Conservation (phyloP, 2,888 invertebrate genomes). For the Hipparchia sbordonii region DNA sequence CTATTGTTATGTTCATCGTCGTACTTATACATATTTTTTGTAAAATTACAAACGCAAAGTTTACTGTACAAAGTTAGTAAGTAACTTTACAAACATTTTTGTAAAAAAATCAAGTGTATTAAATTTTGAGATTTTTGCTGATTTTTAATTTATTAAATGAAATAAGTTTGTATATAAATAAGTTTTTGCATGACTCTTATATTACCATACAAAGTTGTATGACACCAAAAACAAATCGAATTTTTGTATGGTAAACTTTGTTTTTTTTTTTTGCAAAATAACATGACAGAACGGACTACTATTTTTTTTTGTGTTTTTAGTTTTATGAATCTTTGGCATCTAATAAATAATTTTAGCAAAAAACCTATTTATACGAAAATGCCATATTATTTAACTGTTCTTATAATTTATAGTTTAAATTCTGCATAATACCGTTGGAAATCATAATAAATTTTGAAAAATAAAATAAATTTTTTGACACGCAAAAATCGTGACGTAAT, state of each 20-base stretch:
- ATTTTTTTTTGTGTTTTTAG: conserved; percentile 14
- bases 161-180: conserved; percentile 39
- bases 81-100: background rate
- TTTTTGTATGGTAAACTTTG: conserved; percentile 42
- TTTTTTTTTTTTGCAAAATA: conserved; percentile 21
- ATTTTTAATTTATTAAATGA: conserved; percentile 16
- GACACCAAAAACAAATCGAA: background rate
- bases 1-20: conserved; percentile 38
- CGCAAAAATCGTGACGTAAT: conserved; percentile 27
- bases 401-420: conserved; percentile 24
- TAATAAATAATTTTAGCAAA: conserved; percentile 27
- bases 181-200: conserved; percentile 38
- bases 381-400: conserved; percentile 28
- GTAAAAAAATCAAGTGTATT: background rate
- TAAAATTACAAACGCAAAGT: conserved; percentile 3
- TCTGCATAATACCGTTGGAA: conserved; percentile 23
- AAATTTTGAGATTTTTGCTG: conserved; percentile 6
- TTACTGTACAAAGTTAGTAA: conserved; percentile 19
- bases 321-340: conserved; percentile 12
- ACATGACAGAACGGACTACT: background rate
- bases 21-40: conserved; percentile 19
- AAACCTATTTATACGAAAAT: conserved; percentile 29
- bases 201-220: background rate
- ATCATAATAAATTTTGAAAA: conserved; percentile 18
- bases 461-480: background rate